These are phyloP conservation scores for Barbus barbus DNA, from an alignment of 2,113 vertebrate species.

Conservation along the genomic window DNA sequence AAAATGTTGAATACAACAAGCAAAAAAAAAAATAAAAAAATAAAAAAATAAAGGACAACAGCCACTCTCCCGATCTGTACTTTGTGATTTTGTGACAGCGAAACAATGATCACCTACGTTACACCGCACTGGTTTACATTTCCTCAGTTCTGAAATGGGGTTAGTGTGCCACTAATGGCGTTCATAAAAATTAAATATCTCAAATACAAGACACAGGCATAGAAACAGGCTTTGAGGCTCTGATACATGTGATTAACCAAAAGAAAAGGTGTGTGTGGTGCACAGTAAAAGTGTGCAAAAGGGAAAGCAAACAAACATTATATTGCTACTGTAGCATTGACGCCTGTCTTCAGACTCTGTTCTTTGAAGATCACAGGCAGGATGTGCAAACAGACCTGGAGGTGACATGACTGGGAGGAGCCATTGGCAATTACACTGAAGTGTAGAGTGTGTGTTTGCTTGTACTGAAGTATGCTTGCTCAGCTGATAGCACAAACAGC, in stretches of 20 bases:
- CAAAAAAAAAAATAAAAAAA: too few species aligned
- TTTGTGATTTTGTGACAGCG: too few species aligned
- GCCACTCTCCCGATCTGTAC: not conserved
- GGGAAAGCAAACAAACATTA: not conserved
- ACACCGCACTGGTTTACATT: constrained; percentile 52
- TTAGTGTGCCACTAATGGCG: not conserved
- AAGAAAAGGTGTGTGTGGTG: not conserved
- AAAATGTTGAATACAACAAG: not conserved
- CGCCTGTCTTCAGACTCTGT: not conserved
- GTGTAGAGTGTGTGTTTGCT: constrained; percentile 28
- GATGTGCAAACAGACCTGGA: constrained; percentile 40
- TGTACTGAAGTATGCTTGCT: constrained; percentile 35
- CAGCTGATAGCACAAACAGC: constrained; percentile 51
- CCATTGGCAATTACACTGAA: constrained; percentile 37
- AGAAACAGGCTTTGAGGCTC: not conserved
- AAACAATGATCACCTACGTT: constrained; percentile 64
- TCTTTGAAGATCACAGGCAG: constrained; percentile 40
- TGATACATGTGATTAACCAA: not conserved
- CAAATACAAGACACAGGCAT: not conserved
- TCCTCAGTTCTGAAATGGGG: constrained; percentile 2
- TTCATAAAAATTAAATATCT: not conserved
- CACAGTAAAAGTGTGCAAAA: not conserved
- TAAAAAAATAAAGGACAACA: too few species aligned
- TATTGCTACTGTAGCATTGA: not conserved
- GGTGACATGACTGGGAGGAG: constrained; percentile 49